A percentile compares a stretch with the other conserved stretches of the same genome.
Evolutionary conservation across 2,797 vertebrate species (phyloP).

Genomic region (Xiphorhynchus erythropygius): DNA sequence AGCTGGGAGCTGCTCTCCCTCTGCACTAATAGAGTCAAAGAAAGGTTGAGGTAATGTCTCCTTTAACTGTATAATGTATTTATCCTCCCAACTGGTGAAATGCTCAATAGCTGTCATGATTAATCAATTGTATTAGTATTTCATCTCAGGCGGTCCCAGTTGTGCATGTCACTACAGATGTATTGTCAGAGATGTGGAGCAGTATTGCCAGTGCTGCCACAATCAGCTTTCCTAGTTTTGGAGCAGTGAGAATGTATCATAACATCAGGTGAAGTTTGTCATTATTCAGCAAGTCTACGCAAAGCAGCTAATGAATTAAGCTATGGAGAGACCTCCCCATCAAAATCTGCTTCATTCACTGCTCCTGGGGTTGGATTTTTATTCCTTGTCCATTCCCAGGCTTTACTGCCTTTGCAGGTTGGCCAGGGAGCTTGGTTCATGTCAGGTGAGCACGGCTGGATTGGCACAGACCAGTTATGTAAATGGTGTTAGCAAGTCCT

Average conservation of each 20-base stretch:
- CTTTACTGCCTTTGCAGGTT: neutral
- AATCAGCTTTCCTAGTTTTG: neutral
- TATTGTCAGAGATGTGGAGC: neutral
- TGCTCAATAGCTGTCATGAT: slow-evolving; percentile 6
- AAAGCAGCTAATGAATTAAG: neutral
- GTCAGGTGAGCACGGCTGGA: neutral
- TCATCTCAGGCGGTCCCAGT: neutral
- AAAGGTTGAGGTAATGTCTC: neutral
- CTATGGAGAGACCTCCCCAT: neutral
- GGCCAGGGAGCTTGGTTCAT: neutral
- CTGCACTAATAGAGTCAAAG: neutral
- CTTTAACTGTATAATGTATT: neutral
- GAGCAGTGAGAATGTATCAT: neutral
- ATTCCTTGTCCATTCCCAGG: neutral
- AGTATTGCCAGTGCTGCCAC: neutral
- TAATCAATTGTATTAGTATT: slow-evolving; percentile 22
- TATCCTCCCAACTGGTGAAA: neutral
- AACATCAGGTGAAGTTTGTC: neutral
- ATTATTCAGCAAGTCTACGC: neutral
- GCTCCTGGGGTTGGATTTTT: neutral
- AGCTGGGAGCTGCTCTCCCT: neutral
- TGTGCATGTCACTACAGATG: rapidly evolving
- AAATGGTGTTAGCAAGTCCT: neutral
- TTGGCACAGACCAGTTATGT: neutral
- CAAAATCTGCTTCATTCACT: neutral